A percentile compares a stretch with the other conserved stretches of the same genome.
These are phyloP conservation scores for human DNA, from an alignment of 2,113 vertebrate genomes.

Conservation along the genomic window DNA sequence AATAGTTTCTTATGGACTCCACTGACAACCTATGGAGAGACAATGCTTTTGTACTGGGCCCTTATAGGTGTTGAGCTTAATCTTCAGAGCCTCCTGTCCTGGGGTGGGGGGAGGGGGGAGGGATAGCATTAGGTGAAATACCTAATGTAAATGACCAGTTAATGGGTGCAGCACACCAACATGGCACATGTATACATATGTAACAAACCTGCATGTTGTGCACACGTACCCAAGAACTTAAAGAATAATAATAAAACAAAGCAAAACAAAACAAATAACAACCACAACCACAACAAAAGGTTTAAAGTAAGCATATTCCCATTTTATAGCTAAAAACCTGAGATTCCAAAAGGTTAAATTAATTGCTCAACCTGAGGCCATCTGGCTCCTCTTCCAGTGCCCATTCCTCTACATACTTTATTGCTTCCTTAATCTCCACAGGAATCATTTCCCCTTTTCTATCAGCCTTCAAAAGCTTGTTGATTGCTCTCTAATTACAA, in stretches of 20 bases:
- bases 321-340: slow-evolving; percentile 50
- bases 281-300: neutral
- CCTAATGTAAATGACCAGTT: too few species aligned
- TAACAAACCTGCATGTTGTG: too few species aligned
- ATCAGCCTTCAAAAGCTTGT: slow-evolving; percentile 71
- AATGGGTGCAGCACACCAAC: too few species aligned
- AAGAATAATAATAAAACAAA: too few species aligned
- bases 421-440: slow-evolving; percentile 9
- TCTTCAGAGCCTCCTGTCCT: neutral
- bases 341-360: slow-evolving; percentile 43
- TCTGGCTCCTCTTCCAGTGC: neutral
- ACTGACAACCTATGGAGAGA: neutral
- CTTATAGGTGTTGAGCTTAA: neutral
- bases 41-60: neutral
- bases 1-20: slow-evolving; percentile 9
- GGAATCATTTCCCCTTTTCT: slow-evolving; percentile 56
- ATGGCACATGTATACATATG: too few species aligned
- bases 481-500: slow-evolving; percentile 79
- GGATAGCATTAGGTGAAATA: too few species aligned
- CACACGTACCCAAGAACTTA: too few species aligned
- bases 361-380: neutral
- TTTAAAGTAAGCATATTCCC: slow-evolving; percentile 23
- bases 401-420: slow-evolving; percentile 38
- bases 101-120: too few species aligned
- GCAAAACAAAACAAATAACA: too few species aligned